A percentile compares a stretch with the other conserved stretches of the same genome.
Conservation (phyloP, 2,113 vertebrate genomes). For the Sebastes fasciatus region DNA sequence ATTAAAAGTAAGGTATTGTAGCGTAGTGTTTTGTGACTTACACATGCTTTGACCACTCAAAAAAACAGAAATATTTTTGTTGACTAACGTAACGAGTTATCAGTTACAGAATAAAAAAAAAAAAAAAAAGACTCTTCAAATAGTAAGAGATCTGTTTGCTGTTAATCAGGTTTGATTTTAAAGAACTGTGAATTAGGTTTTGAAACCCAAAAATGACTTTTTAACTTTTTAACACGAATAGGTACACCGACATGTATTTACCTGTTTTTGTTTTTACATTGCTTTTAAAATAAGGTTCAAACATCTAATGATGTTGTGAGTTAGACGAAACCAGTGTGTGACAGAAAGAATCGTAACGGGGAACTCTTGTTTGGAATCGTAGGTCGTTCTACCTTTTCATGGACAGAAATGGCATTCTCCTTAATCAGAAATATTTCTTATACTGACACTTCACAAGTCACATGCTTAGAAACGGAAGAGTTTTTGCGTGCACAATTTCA, state of each 20-base stretch:
- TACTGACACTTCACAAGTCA: slow-evolving; percentile 89
- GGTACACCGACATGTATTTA: slow-evolving; percentile 86
- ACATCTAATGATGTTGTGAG: slow-evolving; percentile 64
- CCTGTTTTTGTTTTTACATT: slow-evolving; percentile 77
- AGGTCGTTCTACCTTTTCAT: slow-evolving; percentile 65
- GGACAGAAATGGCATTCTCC: slow-evolving; percentile 75
- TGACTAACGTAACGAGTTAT: slow-evolving; percentile 77
- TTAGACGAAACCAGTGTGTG: slow-evolving; percentile 61
- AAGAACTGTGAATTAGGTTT: slow-evolving; percentile 97
- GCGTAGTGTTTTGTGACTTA: slow-evolving; percentile 86
- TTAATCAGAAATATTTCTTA: slow-evolving; percentile 83
- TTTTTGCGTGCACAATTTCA: slow-evolving; percentile 94
- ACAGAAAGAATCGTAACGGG: slow-evolving; percentile 62
- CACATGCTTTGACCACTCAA: slow-evolving; percentile 85
- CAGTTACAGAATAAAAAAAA: slow-evolving; percentile 73
- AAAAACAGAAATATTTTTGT: slow-evolving; percentile 82
- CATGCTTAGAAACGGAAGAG: slow-evolving; percentile 88
- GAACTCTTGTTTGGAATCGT: slow-evolving; percentile 46
- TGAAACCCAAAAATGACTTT: slow-evolving; percentile 90
- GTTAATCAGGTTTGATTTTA: slow-evolving; percentile 91
- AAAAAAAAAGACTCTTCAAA: slow-evolving; percentile 52
- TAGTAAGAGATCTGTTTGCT: slow-evolving; percentile 86
- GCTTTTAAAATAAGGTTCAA: slow-evolving; percentile 75
- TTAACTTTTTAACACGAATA: slow-evolving; percentile 87
- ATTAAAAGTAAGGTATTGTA: slow-evolving; percentile 87